Percentiles rank a stretch among this genome's conserved stretches.
Conservation (phyloP, 2,113 vertebrate species). For the Caracal caracal region DNA sequence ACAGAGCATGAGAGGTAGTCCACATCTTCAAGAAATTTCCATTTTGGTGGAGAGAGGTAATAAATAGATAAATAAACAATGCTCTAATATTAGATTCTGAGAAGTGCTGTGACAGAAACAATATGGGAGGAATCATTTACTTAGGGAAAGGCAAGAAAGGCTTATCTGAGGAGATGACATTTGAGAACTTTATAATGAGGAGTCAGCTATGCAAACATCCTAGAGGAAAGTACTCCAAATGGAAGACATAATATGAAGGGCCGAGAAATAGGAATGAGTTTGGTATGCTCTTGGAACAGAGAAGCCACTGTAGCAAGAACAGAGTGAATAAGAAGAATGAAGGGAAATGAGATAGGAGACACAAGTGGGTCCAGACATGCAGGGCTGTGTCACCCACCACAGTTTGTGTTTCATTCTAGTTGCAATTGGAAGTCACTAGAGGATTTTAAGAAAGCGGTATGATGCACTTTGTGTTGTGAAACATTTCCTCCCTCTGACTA, state of each 20-base stretch:
- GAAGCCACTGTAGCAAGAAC: not conserved
- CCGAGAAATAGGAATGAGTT: not conserved
- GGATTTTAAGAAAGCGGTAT: not conserved
- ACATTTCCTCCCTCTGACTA: not conserved
- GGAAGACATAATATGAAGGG: not conserved
- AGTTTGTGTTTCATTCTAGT: not conserved
- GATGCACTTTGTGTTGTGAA: not conserved
- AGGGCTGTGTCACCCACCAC: accelerated
- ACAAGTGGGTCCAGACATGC: accelerated
- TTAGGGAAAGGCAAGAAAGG: not conserved
- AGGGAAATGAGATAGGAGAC: not conserved
- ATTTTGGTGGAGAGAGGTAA: not conserved
- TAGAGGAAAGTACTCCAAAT: not conserved
- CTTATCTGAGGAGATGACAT: not conserved
- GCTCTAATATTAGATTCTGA: not conserved
- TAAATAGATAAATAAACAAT: not conserved
- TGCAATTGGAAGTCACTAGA: not conserved
- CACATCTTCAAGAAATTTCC: not conserved
- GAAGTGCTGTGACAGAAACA: not conserved
- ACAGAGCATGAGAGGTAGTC: not conserved
- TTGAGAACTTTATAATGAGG: not conserved
- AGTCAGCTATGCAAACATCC: not conserved
- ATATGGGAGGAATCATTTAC: not conserved
- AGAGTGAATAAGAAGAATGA: not conserved
- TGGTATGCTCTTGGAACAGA: not conserved